Percentiles rank a stretch among this genome's conserved stretches.
Evolutionary conservation across 37 sponge, comb jelly and placozoan genomes (phyloP).

Genomic region (Haliclona indistincta): DNA sequence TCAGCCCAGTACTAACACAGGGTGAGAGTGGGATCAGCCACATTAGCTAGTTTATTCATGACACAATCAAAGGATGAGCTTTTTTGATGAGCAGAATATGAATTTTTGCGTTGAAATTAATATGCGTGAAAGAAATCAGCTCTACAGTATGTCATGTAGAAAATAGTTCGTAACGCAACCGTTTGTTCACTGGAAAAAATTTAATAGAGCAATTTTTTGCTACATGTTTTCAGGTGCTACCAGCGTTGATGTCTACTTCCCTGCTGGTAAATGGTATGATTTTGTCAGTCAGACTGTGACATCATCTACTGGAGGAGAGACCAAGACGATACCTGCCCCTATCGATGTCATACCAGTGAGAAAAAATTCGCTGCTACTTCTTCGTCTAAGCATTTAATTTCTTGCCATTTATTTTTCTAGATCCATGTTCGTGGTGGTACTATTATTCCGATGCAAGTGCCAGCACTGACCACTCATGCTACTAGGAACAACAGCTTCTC

Average conservation of each 20-base stretch:
- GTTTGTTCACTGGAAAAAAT: too few species aligned
- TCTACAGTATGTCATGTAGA: too few species aligned
- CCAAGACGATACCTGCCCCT: slow-evolving; percentile 23
- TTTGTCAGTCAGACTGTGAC: slow-evolving; percentile 1
- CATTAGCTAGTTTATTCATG: too few species aligned
- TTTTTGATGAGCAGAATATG: too few species aligned
- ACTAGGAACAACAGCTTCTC: slow-evolving; percentile 28
- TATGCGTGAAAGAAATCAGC: too few species aligned
- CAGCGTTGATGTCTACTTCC: slow-evolving; percentile 57
- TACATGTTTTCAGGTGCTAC: slow-evolving; percentile 13
- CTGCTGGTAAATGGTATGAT: slow-evolving; percentile 61
- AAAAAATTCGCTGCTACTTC: neutral
- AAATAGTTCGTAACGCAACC: too few species aligned
- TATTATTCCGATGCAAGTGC: slow-evolving; percentile 38
- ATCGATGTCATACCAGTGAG: slow-evolving; percentile 25
- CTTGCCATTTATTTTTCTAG: neutral
- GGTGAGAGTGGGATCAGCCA: slow-evolving; percentile 56
- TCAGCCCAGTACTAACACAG: slow-evolving; percentile 64
- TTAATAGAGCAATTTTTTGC: too few species aligned
- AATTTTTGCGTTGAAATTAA: too few species aligned
- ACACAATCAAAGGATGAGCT: too few species aligned
- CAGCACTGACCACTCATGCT: slow-evolving; percentile 45
- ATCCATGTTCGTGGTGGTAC: slow-evolving; percentile 60
- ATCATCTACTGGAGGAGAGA: neutral
- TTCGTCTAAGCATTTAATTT: neutral